Base-by-base conservation (phyloP, 2,113 vertebrate species). In the Willisornis vidua region DNA sequence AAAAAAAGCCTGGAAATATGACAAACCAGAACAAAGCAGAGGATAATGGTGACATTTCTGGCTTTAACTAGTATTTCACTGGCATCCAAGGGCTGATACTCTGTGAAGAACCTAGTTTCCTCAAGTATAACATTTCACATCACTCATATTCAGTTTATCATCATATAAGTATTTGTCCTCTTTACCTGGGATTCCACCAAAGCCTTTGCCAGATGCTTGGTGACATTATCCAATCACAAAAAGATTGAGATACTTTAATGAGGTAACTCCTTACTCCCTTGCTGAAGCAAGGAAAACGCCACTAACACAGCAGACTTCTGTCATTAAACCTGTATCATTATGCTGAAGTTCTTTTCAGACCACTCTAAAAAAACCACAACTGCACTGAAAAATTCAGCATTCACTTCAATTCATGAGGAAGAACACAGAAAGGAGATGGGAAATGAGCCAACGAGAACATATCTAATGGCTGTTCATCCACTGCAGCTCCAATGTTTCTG, bases 381-480 rank as follows among this genome's bases (percentile, higher is more conserved):
- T 52, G 59, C 51, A 65, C 45, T 78, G 80, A 55, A 89, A 95
- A 90, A 81, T 75, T 41, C 66, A 93, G 46, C n/a, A 82, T 77
- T 74, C 33, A 25, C 48, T 91, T 90, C 66, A 85, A 24, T 76
- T 94, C 71, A 54, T 41, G 67, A 90, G 55, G 77, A 94, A 74
- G 72, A 91, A 88, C 89, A 62, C 28, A 91, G 63, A 87, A 61
- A 61, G 49, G 19, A 87, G 61, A 92, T 89, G 41, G n/a, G 70
- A 96, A 96, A 70, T 67, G 57, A 94, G 85, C 85, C 85, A 94
- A 54, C 7, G 17, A 58, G 59, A 93, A 61, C 61, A 55, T 65
- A 67, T 74, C 52, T 81, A 63, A 90, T 61, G 61, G 63, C 43
- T 48, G 46, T 26, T 90, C 39, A 90, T 55, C 73, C 57, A 81